phyloP scores from a whole-genome alignment of 2,113 vertebrate genomes.

The Phyllostomus discolor region DNA sequence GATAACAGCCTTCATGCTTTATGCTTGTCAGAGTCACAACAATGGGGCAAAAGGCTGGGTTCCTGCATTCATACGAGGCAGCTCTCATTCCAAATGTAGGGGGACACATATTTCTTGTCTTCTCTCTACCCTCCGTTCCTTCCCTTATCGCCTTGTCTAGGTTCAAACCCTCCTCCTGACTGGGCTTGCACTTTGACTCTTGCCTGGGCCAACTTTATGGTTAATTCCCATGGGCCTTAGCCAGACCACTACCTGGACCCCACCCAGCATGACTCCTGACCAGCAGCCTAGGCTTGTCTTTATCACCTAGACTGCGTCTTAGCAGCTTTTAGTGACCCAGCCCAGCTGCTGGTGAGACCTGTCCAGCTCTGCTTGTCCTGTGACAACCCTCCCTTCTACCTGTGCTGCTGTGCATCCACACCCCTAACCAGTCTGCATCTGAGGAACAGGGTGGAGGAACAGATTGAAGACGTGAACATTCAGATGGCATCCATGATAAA shows the following conservation, averaged over 20 bases:
- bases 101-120: not conserved
- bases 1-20: not conserved
- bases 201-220: not conserved
- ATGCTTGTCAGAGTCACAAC: not conserved
- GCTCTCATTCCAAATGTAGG: not conserved
- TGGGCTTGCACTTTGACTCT: not conserved
- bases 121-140: not conserved
- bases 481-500: not conserved
- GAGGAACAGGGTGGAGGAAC: not conserved
- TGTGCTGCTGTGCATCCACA: not conserved
- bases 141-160: not conserved
- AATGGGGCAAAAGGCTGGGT: accelerated
- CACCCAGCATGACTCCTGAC: too few species aligned
- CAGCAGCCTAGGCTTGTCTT: not conserved
- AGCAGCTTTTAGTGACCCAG: not conserved
- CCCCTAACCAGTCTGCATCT: not conserved
- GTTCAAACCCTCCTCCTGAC: not conserved
- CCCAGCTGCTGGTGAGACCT: too few species aligned
- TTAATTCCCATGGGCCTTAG: not conserved
- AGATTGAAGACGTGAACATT: not conserved
- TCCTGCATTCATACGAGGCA: not conserved
- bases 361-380: not conserved
- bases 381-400: not conserved
- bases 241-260: not conserved
- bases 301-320: not conserved